Evolutionary conservation across 1,140 invertebrate species (phyloP).

Genomic region (Druon quercuslanigerum): DNA sequence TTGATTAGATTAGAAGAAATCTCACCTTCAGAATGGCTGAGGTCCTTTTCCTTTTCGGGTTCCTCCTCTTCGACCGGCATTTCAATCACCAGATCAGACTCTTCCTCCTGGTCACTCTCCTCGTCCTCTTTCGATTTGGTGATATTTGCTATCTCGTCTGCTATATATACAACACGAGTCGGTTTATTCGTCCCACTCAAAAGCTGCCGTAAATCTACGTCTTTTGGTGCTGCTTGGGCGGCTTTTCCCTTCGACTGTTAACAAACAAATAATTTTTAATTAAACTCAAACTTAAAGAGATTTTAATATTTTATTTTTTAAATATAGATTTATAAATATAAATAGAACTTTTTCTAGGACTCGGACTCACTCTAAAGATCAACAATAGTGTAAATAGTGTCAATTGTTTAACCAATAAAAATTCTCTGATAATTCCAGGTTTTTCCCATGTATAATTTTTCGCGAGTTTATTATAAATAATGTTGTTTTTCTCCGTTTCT

Average conservation of each 20-base stretch:
- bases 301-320: no score
- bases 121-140: slow-evolving; percentile 68
- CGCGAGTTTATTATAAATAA: no score
- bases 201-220: slow-evolving; percentile 68
- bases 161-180: slow-evolving; percentile 63
- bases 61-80: slow-evolving; percentile 70
- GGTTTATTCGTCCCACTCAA: slow-evolving; percentile 59
- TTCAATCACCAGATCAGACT: slow-evolving; percentile 68
- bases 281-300: slow-evolving; percentile 10
- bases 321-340: no score
- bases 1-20: no score
- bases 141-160: slow-evolving; percentile 66
- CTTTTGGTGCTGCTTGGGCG: slow-evolving; percentile 49
- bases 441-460: no score
- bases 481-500: no score
- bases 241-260: slow-evolving; percentile 57
- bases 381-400: no score
- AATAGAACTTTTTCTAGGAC: no score
- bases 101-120: slow-evolving; percentile 72
- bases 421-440: no score
- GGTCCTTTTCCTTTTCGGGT: slow-evolving; percentile 54
- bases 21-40: slow-evolving; percentile 43
- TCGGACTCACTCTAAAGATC: no score
- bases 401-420: no score
- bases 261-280: slow-evolving; percentile 31